Percentiles rank a stretch among this genome's conserved stretches.
Evolutionary conservation across 2,888 invertebrate genomes (phyloP).

Genomic region (Diarsia brunnea): DNA sequence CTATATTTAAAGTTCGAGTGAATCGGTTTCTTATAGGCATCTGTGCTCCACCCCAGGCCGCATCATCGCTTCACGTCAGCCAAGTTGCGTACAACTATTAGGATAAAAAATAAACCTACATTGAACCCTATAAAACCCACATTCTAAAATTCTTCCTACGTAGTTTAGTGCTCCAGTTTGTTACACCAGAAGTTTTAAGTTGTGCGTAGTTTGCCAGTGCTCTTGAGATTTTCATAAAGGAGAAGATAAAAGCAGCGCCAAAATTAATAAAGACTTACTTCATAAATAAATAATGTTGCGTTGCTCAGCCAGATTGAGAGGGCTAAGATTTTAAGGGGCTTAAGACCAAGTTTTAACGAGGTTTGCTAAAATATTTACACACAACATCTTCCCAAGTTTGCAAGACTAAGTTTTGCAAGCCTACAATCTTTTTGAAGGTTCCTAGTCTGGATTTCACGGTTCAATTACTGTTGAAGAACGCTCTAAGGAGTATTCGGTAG

Average conservation of each 20-base stretch:
- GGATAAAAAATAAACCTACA: not conserved
- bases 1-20: not conserved
- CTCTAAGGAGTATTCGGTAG: slow-evolving; percentile 3
- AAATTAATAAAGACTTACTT: slow-evolving; percentile 18
- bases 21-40: not conserved
- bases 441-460: slow-evolving; percentile 21
- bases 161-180: not conserved
- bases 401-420: not conserved
- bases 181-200: not conserved
- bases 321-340: slow-evolving; percentile 21
- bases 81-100: not conserved
- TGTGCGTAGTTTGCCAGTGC: not conserved
- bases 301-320: slow-evolving; percentile 8
- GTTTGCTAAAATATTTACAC: slow-evolving; percentile 48
- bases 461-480: slow-evolving; percentile 4
- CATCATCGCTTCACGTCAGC: not conserved
- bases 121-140: not conserved
- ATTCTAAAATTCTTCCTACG: not conserved
- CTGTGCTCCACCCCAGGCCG: not conserved
- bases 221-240: not conserved
- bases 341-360: slow-evolving; percentile 40
- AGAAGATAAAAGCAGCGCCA: not conserved
- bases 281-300: slow-evolving; percentile 12
- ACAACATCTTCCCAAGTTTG: slow-evolving; percentile 23
- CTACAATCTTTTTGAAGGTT: slow-evolving; percentile 11